Percentiles rank a stretch among this genome's conserved stretches.
phyloP scores from a whole-genome alignment of 2,797 vertebrate species.

The Lagorchestes hirsutus region DNA sequence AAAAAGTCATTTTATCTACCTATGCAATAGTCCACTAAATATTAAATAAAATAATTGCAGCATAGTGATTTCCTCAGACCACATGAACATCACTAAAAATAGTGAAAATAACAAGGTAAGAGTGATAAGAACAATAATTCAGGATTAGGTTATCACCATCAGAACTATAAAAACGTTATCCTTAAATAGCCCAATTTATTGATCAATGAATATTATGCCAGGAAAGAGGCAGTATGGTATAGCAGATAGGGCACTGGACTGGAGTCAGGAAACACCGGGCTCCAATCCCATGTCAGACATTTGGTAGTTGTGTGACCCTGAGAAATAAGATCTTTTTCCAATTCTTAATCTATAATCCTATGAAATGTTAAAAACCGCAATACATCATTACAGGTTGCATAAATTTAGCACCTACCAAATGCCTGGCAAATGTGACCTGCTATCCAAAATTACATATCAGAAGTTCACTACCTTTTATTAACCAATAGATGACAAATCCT shows the following conservation, averaged over 20 bases:
- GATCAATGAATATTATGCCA: neutral
- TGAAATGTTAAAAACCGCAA: neutral
- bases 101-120: too few relatives aligned
- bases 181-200: neutral
- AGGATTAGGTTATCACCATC: neutral
- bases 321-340: neutral
- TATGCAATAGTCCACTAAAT: neutral
- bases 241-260: neutral
- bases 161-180: neutral
- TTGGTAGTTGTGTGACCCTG: neutral
- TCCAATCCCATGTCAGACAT: neutral
- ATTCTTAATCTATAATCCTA: neutral
- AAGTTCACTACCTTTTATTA: neutral
- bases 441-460: neutral
- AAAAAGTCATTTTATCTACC: neutral
- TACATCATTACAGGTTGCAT: neutral
- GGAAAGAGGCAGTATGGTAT: neutral
- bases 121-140: too few relatives aligned
- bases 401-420: neutral
- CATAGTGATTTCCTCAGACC: neutral
- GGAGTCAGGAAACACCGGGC: neutral
- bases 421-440: neutral
- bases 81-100: neutral
- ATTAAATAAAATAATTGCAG: neutral
- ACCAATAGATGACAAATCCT: neutral